Base-by-base conservation (phyloP, 2,888 invertebrate genomes). In the Drosophila suboccidentalis region DNA sequence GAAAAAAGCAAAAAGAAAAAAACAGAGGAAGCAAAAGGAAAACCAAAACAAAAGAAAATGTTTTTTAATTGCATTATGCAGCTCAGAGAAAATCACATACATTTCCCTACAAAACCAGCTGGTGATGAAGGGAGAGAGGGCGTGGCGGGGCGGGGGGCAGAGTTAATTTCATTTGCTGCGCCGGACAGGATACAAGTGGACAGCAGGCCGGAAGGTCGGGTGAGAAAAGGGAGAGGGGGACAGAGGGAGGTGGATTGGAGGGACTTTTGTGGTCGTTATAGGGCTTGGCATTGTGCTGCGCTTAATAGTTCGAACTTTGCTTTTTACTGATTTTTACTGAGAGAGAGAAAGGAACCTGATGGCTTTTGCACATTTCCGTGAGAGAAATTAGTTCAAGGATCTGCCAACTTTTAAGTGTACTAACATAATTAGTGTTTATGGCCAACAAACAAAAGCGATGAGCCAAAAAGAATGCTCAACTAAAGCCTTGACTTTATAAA, bases 41-140 rank as follows among this genome's bases (percentile, higher is more conserved):
- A 68, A 54, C 38, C 43, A 64, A 66, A 68, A 65, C 61, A 71
- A 75, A 70, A 66, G 65, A 68, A 66, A 78, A 63, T 72, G 61
- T 39, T 78, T 79, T 88, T 84, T 88, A 83, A 87, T 88, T 84
- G 83, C 89, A 84, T 88, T 84, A 84, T 88, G 87, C 80, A 71
- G 70, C 39, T 47, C 62, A 62, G 66, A 43, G 66, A 78, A 86
- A 86, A 86, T 86, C 80, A 70, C 69, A 61, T 58, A 63, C 65
- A 76, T 71, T 75, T 75, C 47, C 63, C 58, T 47, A 51, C 53
- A 55, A 59, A 47, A 32, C 29, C 55, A 34, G 29, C 55, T 53
- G n/a, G 46, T 11, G 22, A 22, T 22, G 22, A 22, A 0, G 10
- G 10, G 9, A 26, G 55, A 38, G 13, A n/a, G 4, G 17, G 34